Evolutionary conservation across 2,797 vertebrate genomes (phyloP).

Genomic region (Coendou prehensilis): DNA sequence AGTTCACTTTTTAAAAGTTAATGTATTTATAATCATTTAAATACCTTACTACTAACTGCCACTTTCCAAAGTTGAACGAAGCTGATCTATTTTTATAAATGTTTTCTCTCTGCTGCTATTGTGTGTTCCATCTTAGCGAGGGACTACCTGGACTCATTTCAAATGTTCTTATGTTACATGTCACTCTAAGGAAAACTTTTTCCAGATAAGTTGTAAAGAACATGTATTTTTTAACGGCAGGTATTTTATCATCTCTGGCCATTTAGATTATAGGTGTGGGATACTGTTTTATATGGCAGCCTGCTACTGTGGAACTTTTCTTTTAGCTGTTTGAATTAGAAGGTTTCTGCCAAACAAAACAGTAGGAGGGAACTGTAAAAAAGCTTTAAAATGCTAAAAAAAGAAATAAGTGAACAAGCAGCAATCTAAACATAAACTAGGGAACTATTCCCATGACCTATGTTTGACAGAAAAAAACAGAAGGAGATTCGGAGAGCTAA

Average conservation of each 20-base stretch:
- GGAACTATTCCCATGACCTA: slow-evolving; percentile 87
- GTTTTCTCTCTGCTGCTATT: slow-evolving; percentile 48
- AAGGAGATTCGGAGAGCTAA: slow-evolving; percentile 73
- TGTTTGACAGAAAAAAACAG: slow-evolving; percentile 68
- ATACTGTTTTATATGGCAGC: slow-evolving; percentile 90
- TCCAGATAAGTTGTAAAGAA: slow-evolving; percentile 85
- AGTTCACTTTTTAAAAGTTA: slow-evolving; percentile 17
- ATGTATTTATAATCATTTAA: slow-evolving; percentile 25
- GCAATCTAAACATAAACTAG: slow-evolving; percentile 85
- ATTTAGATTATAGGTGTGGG: slow-evolving; percentile 86
- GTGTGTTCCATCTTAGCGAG: slow-evolving; percentile 54
- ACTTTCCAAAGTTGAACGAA: slow-evolving; percentile 56
- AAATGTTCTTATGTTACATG: slow-evolving; percentile 79
- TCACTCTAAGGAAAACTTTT: slow-evolving; percentile 83
- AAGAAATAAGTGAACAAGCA: slow-evolving; percentile 86
- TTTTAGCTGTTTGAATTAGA: slow-evolving; percentile 83
- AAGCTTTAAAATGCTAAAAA: slow-evolving; percentile 86
- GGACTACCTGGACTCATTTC: slow-evolving; percentile 79
- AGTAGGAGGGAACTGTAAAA: slow-evolving; percentile 86
- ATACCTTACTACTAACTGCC: not conserved
- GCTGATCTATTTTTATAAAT: slow-evolving; percentile 59
- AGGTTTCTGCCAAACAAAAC: slow-evolving; percentile 87
- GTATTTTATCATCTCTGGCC: slow-evolving; percentile 87
- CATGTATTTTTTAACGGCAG: slow-evolving; percentile 81
- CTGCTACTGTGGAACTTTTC: slow-evolving; percentile 86